Conservation (phyloP, 1,140 invertebrate species). For the Ips nitidus region DNA sequence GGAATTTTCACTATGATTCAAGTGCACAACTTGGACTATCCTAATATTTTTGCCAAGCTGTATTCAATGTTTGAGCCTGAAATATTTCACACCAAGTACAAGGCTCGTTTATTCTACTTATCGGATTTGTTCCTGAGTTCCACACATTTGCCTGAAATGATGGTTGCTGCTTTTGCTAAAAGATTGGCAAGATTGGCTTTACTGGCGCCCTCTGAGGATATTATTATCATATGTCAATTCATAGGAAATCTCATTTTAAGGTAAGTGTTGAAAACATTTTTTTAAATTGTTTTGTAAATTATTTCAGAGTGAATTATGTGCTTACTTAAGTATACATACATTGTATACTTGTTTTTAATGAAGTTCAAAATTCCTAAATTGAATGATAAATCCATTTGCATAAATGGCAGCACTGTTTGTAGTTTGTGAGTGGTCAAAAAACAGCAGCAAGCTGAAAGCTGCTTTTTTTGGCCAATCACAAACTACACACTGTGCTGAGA, state of each 20-base stretch:
- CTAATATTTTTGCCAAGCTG: conserved; percentile 91
- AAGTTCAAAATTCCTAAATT: no score
- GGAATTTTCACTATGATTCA: conserved; percentile 89
- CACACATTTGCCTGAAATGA: conserved; percentile 87
- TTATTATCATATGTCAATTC: conserved; percentile 78
- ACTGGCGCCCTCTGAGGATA: conserved; percentile 77
- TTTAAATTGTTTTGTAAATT: neutral
- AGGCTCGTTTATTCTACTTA: conserved; percentile 82
- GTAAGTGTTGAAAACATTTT: conserved; percentile 35
- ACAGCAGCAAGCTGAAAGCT: no score
- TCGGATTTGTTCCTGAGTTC: conserved; percentile 90
- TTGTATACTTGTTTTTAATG: no score
- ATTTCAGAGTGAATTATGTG: no score
- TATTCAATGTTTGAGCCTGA: conserved; percentile 90
- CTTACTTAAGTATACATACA: no score
- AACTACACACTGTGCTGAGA: no score
- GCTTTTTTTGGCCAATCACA: no score
- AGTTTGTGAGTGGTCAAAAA: no score
- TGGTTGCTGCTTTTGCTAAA: conserved; percentile 94
- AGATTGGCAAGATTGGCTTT: conserved; percentile 80
- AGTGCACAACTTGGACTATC: conserved; percentile 92
- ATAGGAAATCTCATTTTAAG: conserved; percentile 84
- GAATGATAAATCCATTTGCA: no score
- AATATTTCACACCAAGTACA: conserved; percentile 89
- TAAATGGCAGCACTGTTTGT: no score